These are phyloP conservation scores for Podargus strigoides DNA, from an alignment of 2,797 vertebrate species.

Conservation along the genomic window DNA sequence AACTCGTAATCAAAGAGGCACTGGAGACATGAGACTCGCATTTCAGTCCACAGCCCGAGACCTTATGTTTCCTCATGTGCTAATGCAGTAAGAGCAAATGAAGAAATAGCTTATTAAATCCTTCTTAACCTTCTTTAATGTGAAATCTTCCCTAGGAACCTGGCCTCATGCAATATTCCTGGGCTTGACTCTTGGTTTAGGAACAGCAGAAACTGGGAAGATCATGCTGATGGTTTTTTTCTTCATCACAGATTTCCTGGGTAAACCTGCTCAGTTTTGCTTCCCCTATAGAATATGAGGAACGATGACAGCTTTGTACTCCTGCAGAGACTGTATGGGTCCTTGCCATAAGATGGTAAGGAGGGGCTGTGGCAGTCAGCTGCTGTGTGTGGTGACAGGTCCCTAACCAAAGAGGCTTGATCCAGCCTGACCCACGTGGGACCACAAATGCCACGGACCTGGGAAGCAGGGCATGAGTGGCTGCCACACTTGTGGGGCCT, in stretches of 20 bases:
- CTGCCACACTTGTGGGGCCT: accelerated
- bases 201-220: neutral
- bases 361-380: neutral
- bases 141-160: neutral
- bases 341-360: neutral
- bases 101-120: neutral
- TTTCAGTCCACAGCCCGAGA: neutral
- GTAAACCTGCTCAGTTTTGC: neutral
- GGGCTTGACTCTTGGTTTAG: neutral
- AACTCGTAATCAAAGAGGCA: neutral
- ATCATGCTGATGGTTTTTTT: neutral
- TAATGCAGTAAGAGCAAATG: neutral
- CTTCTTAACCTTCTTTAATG: neutral
- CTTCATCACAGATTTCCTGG: neutral
- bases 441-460: neutral
- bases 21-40: neutral
- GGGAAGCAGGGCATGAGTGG: neutral
- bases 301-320: neutral
- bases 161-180: neutral
- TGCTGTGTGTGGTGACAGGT: neutral
- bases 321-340: neutral
- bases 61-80: neutral
- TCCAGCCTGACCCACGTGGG: neutral
- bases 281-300: neutral
- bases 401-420: neutral